Conservation (phyloP, 2,797 vertebrate genomes). For the Parambassis ranga region DNA sequence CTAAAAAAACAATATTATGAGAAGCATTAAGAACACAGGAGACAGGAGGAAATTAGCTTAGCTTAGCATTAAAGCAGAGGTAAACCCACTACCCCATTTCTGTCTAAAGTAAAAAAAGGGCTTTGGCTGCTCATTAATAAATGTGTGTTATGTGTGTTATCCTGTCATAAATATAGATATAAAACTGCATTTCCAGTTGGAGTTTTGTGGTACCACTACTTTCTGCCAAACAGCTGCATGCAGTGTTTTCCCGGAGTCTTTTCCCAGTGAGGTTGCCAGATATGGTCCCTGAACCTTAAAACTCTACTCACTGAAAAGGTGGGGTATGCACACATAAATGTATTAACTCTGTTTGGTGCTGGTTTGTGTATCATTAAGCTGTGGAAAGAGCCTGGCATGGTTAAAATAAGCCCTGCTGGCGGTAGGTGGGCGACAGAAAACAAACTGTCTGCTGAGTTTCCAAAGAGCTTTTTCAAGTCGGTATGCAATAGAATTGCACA, state of each 20-base stretch:
- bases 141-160: no score
- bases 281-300: neutral
- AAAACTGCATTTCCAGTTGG: no score
- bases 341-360: neutral
- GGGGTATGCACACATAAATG: neutral
- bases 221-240: accelerated
- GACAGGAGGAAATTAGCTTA: no score
- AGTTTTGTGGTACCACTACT: no score
- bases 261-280: neutral
- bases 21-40: no score
- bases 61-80: no score
- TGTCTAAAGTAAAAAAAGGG: no score
- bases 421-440: neutral
- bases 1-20: no score
- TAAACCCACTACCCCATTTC: no score
- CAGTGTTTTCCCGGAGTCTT: neutral
- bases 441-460: neutral
- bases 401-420: neutral
- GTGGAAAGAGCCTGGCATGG: neutral
- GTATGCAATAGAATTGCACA: neutral
- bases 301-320: neutral
- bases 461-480: neutral
- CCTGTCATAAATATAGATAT: no score
- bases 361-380: neutral
- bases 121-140: no score